A percentile compares a stretch with the other conserved stretches of the same genome.
Conservation (phyloP, 92 coral and sea anemone genomes). For the Palythoa caribaeorum region DNA sequence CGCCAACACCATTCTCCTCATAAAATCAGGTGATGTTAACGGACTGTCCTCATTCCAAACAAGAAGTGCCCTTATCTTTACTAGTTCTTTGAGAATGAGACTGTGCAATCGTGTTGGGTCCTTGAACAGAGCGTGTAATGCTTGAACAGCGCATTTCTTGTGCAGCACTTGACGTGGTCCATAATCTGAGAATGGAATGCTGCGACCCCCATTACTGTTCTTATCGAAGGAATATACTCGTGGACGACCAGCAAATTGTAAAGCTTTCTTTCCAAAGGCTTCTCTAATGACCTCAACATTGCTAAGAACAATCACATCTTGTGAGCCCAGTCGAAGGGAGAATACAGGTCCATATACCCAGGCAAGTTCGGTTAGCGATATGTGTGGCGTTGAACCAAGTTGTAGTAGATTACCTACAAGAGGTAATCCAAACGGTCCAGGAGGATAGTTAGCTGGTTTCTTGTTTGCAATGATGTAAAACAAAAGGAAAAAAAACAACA, state of each 20-base stretch:
- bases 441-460: conserved; percentile 61
- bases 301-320: conserved; percentile 73
- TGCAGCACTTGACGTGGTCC: conserved; percentile 63
- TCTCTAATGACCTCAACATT: conserved; percentile 65
- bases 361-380: conserved; percentile 64
- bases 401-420: conserved; percentile 75
- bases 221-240: conserved; percentile 55
- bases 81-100: conserved; percentile 42
- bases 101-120: conserved; percentile 55
- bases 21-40: conserved; percentile 51
- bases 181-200: conserved; percentile 74
- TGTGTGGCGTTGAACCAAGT: conserved; percentile 79
- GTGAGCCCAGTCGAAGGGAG: conserved; percentile 72
- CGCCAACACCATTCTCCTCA: conserved; percentile 50
- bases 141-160: conserved; percentile 66
- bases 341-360: conserved; percentile 73
- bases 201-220: conserved; percentile 59
- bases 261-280: conserved; percentile 66
- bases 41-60: conserved; percentile 32
- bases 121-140: conserved; percentile 53
- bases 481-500: conserved; percentile 14
- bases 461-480: conserved; percentile 20
- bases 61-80: conserved; percentile 26
- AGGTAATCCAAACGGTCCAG: conserved; percentile 81
- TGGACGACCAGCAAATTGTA: conserved; percentile 73